Conservation (phyloP, 2,113 vertebrate species). For the Apteryx owenii region DNA sequence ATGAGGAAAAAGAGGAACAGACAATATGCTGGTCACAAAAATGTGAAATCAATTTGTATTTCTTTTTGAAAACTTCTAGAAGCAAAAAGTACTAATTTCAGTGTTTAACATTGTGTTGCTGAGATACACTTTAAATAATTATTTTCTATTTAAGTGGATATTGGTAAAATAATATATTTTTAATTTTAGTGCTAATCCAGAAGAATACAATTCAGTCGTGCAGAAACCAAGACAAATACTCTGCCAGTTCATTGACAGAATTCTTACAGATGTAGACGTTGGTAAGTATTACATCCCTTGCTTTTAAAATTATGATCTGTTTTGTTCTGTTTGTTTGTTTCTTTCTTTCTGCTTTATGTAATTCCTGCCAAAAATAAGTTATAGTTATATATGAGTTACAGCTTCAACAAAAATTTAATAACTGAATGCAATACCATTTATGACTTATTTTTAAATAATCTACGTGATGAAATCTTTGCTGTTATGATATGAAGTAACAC, state of each 20-base stretch:
- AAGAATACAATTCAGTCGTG: conserved; percentile 87
- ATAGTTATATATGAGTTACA: neutral
- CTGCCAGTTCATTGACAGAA: conserved; percentile 96
- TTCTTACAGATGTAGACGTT: conserved; percentile 93
- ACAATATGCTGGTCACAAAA: neutral
- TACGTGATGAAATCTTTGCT: neutral
- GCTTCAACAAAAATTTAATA: neutral
- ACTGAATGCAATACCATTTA: neutral
- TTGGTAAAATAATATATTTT: neutral
- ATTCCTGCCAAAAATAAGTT: neutral
- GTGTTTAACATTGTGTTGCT: neutral
- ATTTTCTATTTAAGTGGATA: neutral
- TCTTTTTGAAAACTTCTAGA: neutral
- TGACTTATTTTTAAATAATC: neutral
- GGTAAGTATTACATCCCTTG: conserved; percentile 78
- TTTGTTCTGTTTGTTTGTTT: neutral
- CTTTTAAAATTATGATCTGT: neutral
- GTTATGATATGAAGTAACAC: neutral
- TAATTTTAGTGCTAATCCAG: conserved; percentile 84
- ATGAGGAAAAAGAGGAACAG: neutral
- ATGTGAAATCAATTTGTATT: neutral
- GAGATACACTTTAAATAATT: neutral
- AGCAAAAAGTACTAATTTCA: neutral
- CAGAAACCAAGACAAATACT: conserved; percentile 97
- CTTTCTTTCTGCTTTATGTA: neutral